Evolutionary conservation across 2,113 vertebrate species (phyloP), one percentile per base, ranked within the genome.

Genomic region (Edolisoma coerulescens): DNA sequence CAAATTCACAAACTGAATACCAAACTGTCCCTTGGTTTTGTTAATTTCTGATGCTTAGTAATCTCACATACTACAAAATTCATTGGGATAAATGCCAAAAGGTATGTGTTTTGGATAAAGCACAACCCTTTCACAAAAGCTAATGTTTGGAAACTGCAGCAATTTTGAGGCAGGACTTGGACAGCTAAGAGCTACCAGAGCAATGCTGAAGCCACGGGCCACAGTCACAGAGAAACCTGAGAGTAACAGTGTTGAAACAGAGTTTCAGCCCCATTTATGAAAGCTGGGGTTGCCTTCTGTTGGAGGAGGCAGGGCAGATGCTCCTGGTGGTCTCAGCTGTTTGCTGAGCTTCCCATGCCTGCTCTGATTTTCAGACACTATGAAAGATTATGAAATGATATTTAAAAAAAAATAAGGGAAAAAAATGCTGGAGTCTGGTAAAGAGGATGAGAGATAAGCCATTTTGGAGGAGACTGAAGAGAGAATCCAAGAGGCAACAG

Each of bases 201-300:
- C 4, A 13, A 67, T 33, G 37, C 32, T 44, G 68, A 67, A 87
- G 30, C 42, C 47, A 12, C 6, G 6, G 30, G 24, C 22, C 85
- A 12, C 28, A 30, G 16, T 12, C 10, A 14, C 8, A 27, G 23
- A 63, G 52, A 73, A 80, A 39, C 10, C 13, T n/a, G 15, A 61
- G 10, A 61, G 10, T 20, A 49, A 45, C 9, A 28, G 21, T 27
- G 82, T 9, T 6, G 9, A 56, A 70, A n/a, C 8, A 41, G 44
- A 42, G 19, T 41, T 77, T 64, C n/a, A 23, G 11, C 7, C 3
- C 13, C 2, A 0, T 27, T 89, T 60, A 28, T 44, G 61, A 20
- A 64, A 74, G 44, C 54, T 49, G 32, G 1, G 1, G 30, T 7
- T 20, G 12, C 21, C 1, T 1, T 35, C 19, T 41, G 10, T 27